Evolutionary conservation across 2,888 invertebrate species (phyloP).

Genomic region (Charanyca ferruginea): DNA sequence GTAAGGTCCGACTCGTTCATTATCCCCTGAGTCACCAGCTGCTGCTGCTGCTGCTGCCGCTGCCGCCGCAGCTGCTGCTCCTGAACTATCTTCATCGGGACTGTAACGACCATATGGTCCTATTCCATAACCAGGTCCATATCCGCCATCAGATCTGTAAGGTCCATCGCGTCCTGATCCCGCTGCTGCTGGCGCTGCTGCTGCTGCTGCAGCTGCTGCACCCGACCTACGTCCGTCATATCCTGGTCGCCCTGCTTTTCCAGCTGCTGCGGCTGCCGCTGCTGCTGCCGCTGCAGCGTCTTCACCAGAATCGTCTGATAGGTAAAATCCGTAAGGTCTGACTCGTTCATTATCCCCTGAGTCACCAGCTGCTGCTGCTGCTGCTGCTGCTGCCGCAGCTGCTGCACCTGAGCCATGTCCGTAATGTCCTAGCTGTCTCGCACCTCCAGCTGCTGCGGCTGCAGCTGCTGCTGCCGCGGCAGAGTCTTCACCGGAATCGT

Average conservation of each 20-base stretch:
- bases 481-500: neutral
- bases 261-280: neutral
- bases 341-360: neutral
- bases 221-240: neutral
- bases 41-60: too few relatives aligned
- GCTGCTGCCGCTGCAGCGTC: neutral
- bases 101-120: too few relatives aligned
- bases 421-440: neutral
- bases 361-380: constrained; percentile 3
- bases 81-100: too few relatives aligned
- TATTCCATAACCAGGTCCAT: too few relatives aligned
- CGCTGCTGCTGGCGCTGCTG: constrained; percentile 3
- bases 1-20: neutral
- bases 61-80: too few relatives aligned
- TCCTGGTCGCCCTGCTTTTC: constrained; percentile 26
- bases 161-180: too few relatives aligned
- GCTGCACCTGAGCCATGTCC: neutral
- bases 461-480: constrained; percentile 42
- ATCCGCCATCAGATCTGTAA: too few relatives aligned
- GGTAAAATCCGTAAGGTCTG: neutral
- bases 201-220: constrained; percentile 1
- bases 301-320: neutral
- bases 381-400: constrained; percentile 14
- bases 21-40: neutral
- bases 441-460: constrained; percentile 21